Percentiles rank a stretch among this genome's conserved stretches.
phyloP scores from a whole-genome alignment of 2,113 vertebrate species.

The Dasypus novemcinctus region DNA sequence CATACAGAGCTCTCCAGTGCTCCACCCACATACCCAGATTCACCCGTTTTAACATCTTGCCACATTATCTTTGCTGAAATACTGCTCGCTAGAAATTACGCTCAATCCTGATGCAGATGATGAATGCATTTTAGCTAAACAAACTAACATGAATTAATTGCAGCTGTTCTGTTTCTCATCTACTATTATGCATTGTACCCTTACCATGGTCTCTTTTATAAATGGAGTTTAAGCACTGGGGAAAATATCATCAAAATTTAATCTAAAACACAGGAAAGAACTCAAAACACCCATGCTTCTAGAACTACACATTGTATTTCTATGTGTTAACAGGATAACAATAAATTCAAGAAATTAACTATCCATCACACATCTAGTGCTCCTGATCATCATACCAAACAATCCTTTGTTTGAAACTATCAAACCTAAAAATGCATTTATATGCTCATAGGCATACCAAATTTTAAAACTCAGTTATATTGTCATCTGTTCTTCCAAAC shows the following conservation, averaged over 20 bases:
- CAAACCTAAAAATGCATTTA: not conserved
- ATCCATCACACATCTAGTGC: not conserved
- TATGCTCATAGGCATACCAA: not conserved
- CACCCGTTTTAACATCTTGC: no score
- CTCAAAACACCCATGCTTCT: not conserved
- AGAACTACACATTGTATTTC: not conserved
- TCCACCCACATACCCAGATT: no score
- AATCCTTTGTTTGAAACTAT: not conserved
- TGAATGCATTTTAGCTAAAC: not conserved
- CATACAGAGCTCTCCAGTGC: no score
- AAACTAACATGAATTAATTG: slow-evolving; percentile 40
- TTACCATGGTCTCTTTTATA: slow-evolving; percentile 31
- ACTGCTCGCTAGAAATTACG: not conserved
- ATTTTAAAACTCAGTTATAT: not conserved
- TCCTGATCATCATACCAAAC: slow-evolving; percentile 11
- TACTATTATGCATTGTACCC: slow-evolving; percentile 28
- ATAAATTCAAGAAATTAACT: not conserved
- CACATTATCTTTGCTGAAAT: not conserved
- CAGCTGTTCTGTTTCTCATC: slow-evolving; percentile 46
- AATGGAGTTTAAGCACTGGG: slow-evolving; percentile 15
- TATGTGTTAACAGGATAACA: not conserved
- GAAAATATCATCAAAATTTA: slow-evolving; percentile 48
- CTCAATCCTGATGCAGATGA: not conserved
- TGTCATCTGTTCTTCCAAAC: not conserved
- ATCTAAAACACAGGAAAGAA: slow-evolving; percentile 27